Evolutionary conservation across 2,113 vertebrate species (phyloP), one percentile per base, ranked within the genome.

Genomic region (Centropus unirufus): DNA sequence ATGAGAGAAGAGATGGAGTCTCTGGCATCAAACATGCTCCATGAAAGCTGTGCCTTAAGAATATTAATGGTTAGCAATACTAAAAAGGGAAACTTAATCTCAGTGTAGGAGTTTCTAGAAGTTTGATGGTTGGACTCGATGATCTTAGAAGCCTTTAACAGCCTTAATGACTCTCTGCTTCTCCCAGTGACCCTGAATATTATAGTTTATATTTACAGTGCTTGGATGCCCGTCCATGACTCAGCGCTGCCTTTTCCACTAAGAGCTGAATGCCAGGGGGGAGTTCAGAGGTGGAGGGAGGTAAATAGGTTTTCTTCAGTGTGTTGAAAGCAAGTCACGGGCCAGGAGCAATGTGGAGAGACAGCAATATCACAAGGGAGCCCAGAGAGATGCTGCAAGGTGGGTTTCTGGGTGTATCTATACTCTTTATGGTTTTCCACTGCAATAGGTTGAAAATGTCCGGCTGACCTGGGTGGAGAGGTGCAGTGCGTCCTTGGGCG

Each of bases 351-450:
- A 69, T 34, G 61, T 51, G 69, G 73, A 46, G 14, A 32, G 30
- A 66, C 15, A 36, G 3, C 0, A 0, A 2, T 51, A 29, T 51
- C 14, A 29, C 14, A 51, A 6, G 61, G 46, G 9, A 9, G 29
- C 59, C 27, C 9, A n/a, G 26, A 58, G 30, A 39, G n/a, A 22
- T 78, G 47, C 72, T 92, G 62, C 13, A 59, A 66, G 39, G 23
- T 0, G 2, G 0, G 0, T 58, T 62, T 80, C 30, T 69, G 5
- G 44, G 5, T 12, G 0, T 47, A 24, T 42, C 16, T 87, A 2
- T 54, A 14, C 13, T 70, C 5, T n/a, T 22, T 17, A 42, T 32
- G 12, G 0, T 73, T 78, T 85, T 83, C 54, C 21, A 32, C 16
- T 51, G 49, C 40, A 47, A 0, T 32, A 30, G 32, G 11, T 55